Evolutionary conservation across 2,113 vertebrate species (phyloP).

Genomic region (Canis aureus): DNA sequence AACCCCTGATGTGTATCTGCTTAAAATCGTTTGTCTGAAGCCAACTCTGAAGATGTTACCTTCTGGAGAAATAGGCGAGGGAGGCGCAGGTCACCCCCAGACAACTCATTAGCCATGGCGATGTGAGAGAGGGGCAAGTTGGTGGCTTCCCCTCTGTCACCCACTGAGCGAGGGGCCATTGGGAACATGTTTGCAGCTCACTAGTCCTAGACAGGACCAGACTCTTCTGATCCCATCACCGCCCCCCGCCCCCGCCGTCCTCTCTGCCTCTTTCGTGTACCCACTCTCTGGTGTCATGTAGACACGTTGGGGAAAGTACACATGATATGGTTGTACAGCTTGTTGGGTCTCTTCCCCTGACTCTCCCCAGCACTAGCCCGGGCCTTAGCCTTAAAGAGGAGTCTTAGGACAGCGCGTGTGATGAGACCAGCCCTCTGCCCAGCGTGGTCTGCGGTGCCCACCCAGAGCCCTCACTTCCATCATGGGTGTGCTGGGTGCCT

Average conservation of each 20-base stretch:
- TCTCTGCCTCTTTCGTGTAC: neutral
- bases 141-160: neutral
- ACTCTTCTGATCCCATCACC: neutral
- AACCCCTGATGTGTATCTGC: neutral
- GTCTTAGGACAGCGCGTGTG: neutral
- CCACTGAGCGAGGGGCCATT: neutral
- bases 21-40: constrained; percentile 38
- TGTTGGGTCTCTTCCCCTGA: neutral
- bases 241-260: neutral
- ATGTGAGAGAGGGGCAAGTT: neutral
- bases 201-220: neutral
- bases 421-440: neutral
- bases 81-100: neutral
- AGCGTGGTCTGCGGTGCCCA: fast-evolving
- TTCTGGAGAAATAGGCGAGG: constrained; percentile 8
- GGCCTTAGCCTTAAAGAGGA: neutral
- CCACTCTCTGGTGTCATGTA: neutral
- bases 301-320: neutral
- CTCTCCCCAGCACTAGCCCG: neutral
- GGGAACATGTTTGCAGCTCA: neutral
- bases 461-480: fast-evolving
- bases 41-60: neutral
- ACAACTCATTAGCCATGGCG: neutral
- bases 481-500: neutral
- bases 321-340: neutral